phyloP scores from a whole-genome alignment of 2,888 invertebrate species.

The Hartigia nigra region DNA sequence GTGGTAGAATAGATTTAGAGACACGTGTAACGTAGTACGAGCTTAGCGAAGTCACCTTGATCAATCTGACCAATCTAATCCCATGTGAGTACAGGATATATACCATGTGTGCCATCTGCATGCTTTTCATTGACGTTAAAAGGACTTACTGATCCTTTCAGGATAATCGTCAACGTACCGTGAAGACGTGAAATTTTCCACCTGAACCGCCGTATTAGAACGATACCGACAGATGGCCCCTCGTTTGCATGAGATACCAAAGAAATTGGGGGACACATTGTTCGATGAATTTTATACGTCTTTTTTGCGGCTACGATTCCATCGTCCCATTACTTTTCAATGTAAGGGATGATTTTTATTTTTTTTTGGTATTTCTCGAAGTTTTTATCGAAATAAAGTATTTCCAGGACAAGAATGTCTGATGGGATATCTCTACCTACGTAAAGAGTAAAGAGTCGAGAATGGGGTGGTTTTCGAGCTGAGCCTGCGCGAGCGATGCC shows the following conservation, averaged over 20 bases:
- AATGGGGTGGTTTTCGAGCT: background rate
- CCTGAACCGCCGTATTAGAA: conserved; percentile 35
- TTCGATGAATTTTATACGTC: background rate
- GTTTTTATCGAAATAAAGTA: background rate
- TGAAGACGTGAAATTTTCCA: conserved; percentile 54
- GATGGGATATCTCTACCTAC: background rate
- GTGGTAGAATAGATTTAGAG: background rate
- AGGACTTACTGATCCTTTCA: background rate
- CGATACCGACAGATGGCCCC: conserved; percentile 43
- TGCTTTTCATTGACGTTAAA: conserved; percentile 22
- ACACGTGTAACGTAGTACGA: background rate
- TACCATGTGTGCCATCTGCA: conserved; percentile 28
- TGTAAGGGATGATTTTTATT: background rate
- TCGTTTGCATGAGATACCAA: conserved; percentile 38
- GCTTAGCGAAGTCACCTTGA: background rate
- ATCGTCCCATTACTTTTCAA: background rate
- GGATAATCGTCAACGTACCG: conserved; percentile 30
- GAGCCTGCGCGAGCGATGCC: conserved; percentile 1
- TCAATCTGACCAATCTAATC: background rate
- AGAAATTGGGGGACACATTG: background rate
- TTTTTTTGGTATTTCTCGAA: background rate
- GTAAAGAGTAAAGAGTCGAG: background rate
- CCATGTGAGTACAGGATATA: background rate
- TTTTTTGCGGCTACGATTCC: background rate
- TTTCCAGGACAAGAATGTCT: background rate